Percentiles rank a stretch among this genome's conserved stretches.
Evolutionary conservation across 2,797 vertebrate genomes (phyloP).

Genomic region (Pseudochromis fuscus): DNA sequence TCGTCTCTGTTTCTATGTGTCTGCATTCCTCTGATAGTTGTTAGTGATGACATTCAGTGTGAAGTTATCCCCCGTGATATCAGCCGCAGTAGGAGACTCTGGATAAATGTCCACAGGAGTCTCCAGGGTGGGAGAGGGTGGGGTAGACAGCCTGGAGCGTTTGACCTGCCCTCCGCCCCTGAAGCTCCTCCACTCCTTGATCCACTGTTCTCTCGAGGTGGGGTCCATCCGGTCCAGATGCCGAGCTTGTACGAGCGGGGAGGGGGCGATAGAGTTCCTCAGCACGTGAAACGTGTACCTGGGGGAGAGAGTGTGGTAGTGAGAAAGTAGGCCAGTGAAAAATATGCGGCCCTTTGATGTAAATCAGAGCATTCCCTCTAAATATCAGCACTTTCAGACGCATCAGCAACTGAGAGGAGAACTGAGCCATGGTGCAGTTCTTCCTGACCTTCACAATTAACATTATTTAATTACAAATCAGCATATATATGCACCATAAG

Average conservation of each 20-base stretch:
- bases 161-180: conserved; percentile 59
- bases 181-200: conserved; percentile 86
- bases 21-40: conserved; percentile 21
- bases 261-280: conserved; percentile 86
- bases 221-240: conserved; percentile 87
- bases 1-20: conserved; percentile 29
- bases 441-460: conserved; percentile 65
- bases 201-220: conserved; percentile 78
- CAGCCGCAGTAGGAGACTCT: conserved; percentile 24
- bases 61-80: conserved; percentile 52
- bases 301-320: conserved; percentile 76
- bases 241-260: conserved; percentile 86
- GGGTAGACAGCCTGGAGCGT: conserved; percentile 55
- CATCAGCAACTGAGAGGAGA: conserved; percentile 55
- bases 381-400: conserved; percentile 77
- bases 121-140: conserved; percentile 58
- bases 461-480: conserved; percentile 53
- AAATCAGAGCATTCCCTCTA: conserved; percentile 83
- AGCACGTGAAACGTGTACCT: conserved; percentile 90
- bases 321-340: conserved; percentile 85
- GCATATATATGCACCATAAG: conserved; percentile 6
- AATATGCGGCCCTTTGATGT: conserved; percentile 84
- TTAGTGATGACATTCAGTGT: conserved; percentile 56
- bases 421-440: conserved; percentile 36
- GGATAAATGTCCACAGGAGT: conserved; percentile 30